These are phyloP conservation scores for Lutjanus erythropterus DNA, from an alignment of 2,113 vertebrate species.

Conservation along the genomic window DNA sequence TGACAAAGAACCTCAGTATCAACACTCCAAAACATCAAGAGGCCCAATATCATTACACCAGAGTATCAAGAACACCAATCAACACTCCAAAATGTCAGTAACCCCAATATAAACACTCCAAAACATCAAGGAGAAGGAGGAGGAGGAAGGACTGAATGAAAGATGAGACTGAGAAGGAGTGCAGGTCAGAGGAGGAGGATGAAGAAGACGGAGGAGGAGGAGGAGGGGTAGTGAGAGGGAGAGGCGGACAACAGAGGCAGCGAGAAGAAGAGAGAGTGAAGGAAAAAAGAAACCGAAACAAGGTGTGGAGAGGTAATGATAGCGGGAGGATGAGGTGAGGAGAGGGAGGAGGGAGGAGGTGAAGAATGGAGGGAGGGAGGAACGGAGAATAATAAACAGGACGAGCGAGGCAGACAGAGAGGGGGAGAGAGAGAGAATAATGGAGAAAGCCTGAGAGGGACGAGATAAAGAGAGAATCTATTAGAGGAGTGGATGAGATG, in stretches of 20 bases:
- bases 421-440: slow-evolving; percentile 59
- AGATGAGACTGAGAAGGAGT: not conserved
- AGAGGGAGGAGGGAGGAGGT: not conserved
- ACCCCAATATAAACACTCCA: no score
- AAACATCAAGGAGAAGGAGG: not conserved
- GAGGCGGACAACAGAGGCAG: not conserved
- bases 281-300: not conserved
- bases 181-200: not conserved
- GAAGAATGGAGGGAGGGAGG: not conserved
- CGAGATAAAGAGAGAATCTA: slow-evolving; percentile 75
- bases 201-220: not conserved
- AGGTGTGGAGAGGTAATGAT: slow-evolving; percentile 2
- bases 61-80: no score
- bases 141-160: not conserved
- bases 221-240: not conserved
- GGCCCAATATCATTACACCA: no score
- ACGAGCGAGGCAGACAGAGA: slow-evolving; percentile 31
- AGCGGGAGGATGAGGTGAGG: not conserved
- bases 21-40: no score
- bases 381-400: slow-evolving; percentile 50
- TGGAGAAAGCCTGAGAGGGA: slow-evolving; percentile 69
- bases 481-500: slow-evolving; percentile 61
- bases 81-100: no score
- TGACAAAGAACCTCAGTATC: no score
- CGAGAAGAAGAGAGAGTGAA: not conserved